Base-by-base conservation (phyloP, 2,113 vertebrate genomes). In the Crotophaga sulcirostris region DNA sequence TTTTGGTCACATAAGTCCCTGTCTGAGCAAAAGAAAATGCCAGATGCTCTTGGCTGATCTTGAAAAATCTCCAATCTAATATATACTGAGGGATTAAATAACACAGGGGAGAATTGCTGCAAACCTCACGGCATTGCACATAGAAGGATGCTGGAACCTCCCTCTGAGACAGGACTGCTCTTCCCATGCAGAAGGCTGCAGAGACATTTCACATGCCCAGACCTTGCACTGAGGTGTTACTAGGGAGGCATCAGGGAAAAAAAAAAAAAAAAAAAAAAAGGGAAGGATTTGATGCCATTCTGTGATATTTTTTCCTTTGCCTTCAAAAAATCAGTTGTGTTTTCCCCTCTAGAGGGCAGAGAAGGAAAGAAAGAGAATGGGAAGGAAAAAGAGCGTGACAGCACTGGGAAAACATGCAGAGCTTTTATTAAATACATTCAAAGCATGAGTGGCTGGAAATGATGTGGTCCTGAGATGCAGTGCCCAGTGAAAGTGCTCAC, bases 291-390 rank as follows among this genome's bases (percentile, higher is more conserved):
- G 10, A 64, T 82, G 45, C 36, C 2, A 0, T 60, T 40, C 31
- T 42, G 31, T n/a, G 36, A 5, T 33, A 69, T 87, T 45, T 69
- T 3, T 4, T 1, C 21, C 17, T 3, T 11, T 24, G 52, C 13
- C 36, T 80, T 79, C 21, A 36, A 62, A 90, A 38, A 13, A 7
- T 28, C 26, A 23, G 51, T 51, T 36, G 33, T 2, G 3, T 13
- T 83, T 78, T 89, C 74, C 34, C 73, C 88, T 88, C 68, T 81
- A 90, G 86, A 92, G 90, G 90, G 91, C 83, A 81, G 91, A 84
- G 64, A 47, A 78, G 51, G 86, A 76, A 85, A 86, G 68, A 42
- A 34, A 89, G 67, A 86, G 66, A 85, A 86, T 11, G 34, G 56
- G 23, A 73, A 70, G 25, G 16, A 47, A 70, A 16, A 55, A 21